Evolutionary conservation across 2,888 invertebrate species (phyloP).

Genomic region (Morinoia aosen): DNA sequence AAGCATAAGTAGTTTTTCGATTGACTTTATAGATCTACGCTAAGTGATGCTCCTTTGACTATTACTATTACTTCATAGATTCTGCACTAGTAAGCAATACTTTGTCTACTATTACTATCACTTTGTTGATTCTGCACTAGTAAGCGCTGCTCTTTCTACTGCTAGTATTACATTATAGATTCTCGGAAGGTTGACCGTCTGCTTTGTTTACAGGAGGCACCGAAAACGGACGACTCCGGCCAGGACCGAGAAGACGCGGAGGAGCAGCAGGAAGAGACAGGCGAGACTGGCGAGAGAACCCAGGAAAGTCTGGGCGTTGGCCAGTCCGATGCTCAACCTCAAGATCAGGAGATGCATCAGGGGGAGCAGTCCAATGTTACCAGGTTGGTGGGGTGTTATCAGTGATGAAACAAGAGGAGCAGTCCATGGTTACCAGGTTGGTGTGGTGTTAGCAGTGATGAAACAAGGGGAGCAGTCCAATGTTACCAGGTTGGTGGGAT

Average conservation of each 20-base stretch:
- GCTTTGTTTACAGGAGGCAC: constrained; percentile 56
- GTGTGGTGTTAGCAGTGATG: too few relatives aligned
- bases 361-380: constrained; percentile 63
- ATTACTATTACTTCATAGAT: too few relatives aligned
- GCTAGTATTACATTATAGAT: neutral
- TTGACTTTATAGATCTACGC: too few relatives aligned
- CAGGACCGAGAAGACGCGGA: constrained; percentile 66
- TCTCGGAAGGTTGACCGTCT: neutral
- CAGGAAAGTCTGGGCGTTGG: constrained; percentile 71
- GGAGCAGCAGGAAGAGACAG: constrained; percentile 68
- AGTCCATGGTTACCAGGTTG: too few relatives aligned
- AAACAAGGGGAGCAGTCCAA: too few relatives aligned
- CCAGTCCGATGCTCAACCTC: constrained; percentile 72
- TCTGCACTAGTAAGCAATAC: too few relatives aligned
- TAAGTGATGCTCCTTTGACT: too few relatives aligned
- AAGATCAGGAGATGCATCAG: constrained; percentile 63
- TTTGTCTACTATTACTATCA: too few relatives aligned
- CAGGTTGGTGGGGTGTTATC: constrained; percentile 58
- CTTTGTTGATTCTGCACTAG: too few relatives aligned
- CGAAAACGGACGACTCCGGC: constrained; percentile 61
- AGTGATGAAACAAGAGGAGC: neutral
- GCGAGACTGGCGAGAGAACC: constrained; percentile 63
- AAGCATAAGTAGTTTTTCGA: too few relatives aligned
- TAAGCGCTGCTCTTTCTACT: too few relatives aligned
- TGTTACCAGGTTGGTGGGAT: too few relatives aligned